A percentile compares a stretch with the other conserved stretches of the same genome.
These are phyloP conservation scores for Acanthurus tractus DNA, from an alignment of 2,797 vertebrate species.

Conservation along the genomic window DNA sequence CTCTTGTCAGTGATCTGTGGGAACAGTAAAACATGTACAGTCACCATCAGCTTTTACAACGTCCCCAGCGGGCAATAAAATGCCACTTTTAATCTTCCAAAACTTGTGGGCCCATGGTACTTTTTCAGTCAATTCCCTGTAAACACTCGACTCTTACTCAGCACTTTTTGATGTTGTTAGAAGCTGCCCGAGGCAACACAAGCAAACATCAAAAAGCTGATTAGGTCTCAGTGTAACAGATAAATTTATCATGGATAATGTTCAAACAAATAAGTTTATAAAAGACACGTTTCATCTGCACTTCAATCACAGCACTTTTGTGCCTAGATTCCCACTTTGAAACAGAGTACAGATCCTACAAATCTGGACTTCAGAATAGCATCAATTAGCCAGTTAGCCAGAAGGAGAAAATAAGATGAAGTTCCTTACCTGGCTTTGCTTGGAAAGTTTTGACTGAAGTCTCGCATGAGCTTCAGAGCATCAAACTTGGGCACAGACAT, in stretches of 20 bases:
- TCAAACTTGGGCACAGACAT: constrained; percentile 90
- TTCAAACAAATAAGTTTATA: constrained; percentile 50
- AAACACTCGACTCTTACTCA: constrained; percentile 79
- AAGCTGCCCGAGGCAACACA: constrained; percentile 65
- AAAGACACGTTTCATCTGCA: constrained; percentile 36
- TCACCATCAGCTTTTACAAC: constrained; percentile 82
- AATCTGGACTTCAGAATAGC: constrained; percentile 39
- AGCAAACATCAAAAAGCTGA: constrained; percentile 62
- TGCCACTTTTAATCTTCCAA: constrained; percentile 85
- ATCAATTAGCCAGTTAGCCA: constrained; percentile 25
- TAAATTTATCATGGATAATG: constrained; percentile 43
- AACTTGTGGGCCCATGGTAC: constrained; percentile 73
- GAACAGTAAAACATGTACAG: constrained; percentile 87
- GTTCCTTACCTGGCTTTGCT: constrained; percentile 92
- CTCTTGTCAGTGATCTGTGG: constrained; percentile 94
- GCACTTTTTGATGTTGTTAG: constrained; percentile 77
- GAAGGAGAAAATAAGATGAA: constrained; percentile 35
- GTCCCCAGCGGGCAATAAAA: constrained; percentile 82
- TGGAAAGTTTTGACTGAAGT: constrained; percentile 97
- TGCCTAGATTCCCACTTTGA: constrained; percentile 35
- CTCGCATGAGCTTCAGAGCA: constrained; percentile 93
- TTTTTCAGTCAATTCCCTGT: constrained; percentile 79
- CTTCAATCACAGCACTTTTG: constrained; percentile 40
- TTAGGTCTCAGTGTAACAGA: constrained; percentile 54
- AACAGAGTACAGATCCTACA: constrained; percentile 20